Evolutionary conservation across 2,888 invertebrate species (phyloP).

Genomic region (Zootermopsis nevadensis): DNA sequence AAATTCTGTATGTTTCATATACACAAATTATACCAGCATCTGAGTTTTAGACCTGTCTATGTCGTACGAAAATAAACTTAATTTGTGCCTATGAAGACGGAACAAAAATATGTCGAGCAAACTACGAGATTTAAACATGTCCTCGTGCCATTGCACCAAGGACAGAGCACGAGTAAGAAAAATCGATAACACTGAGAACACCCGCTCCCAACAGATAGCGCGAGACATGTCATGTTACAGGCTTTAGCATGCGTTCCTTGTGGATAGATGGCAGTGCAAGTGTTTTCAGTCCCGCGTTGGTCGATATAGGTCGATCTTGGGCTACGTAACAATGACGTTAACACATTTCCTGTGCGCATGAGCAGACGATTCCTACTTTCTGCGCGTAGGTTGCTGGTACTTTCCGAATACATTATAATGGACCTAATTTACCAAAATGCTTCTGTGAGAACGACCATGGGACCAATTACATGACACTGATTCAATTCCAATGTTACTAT

Average conservation of each 20-base stretch:
- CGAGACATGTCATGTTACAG: neutral
- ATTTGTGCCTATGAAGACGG: no score
- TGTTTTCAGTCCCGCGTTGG: neutral
- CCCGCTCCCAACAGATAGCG: conserved; percentile 6
- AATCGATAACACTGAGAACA: neutral
- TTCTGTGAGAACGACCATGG: no score
- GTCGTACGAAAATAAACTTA: no score
- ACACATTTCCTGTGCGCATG: conserved; percentile 17
- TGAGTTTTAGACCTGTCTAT: no score
- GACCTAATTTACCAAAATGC: neutral
- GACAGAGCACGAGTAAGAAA: neutral
- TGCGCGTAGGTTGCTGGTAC: conserved; percentile 30
- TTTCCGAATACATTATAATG: neutral
- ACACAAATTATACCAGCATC: no score
- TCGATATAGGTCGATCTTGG: conserved; percentile 33
- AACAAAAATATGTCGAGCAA: no score
- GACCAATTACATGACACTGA: no score
- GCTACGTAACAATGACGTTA: conserved; percentile 27
- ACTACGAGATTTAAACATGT: neutral
- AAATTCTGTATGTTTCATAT: no score
- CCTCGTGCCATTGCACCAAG: neutral
- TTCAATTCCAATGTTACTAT: no score
- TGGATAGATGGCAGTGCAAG: neutral
- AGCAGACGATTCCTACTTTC: conserved; percentile 16
- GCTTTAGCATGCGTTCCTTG: neutral